A percentile compares a stretch with the other conserved stretches of the same genome.
phyloP scores from a whole-genome alignment of 2,888 invertebrate species.

The Chrysomela aeneicollis region DNA sequence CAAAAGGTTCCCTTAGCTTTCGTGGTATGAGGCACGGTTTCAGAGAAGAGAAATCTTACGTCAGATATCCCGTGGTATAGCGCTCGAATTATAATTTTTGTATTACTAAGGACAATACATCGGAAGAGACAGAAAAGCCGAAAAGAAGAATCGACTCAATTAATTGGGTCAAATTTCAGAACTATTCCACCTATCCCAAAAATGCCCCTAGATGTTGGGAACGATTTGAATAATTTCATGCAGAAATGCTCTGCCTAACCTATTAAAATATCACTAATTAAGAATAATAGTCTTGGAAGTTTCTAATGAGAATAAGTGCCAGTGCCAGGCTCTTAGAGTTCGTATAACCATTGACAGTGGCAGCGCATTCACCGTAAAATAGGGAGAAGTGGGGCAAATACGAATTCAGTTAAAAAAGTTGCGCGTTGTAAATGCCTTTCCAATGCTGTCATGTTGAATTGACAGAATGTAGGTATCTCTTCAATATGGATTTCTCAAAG shows the following conservation, averaged over 20 bases:
- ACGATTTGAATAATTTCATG: conserved; percentile 33
- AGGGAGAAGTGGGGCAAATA: conserved; percentile 7
- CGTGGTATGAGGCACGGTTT: too few relatives aligned
- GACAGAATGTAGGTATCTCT: too few relatives aligned
- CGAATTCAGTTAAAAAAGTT: too few relatives aligned
- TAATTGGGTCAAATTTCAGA: conserved; percentile 19
- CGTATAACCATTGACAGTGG: conserved; percentile 13
- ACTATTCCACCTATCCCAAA: conserved; percentile 23
- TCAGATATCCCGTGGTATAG: too few relatives aligned
- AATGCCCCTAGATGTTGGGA: conserved; percentile 26
- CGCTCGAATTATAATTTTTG: too few relatives aligned
- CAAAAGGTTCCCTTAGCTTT: too few relatives aligned
- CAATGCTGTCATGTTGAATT: too few relatives aligned
- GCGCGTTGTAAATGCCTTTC: too few relatives aligned
- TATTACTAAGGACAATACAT: background rate
- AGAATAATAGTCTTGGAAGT: conserved; percentile 34
- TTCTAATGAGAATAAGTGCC: conserved; percentile 33
- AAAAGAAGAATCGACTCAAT: conserved; percentile 1
- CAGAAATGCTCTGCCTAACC: conserved; percentile 27
- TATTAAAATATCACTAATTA: conserved; percentile 31
- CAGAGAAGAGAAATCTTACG: background rate
- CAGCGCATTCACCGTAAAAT: background rate
- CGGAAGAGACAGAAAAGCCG: background rate
- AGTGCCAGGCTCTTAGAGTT: conserved; percentile 12
- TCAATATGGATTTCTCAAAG: too few relatives aligned